Base-by-base conservation (phyloP, 2,888 invertebrate genomes). In the Synergus gifuensis region DNA sequence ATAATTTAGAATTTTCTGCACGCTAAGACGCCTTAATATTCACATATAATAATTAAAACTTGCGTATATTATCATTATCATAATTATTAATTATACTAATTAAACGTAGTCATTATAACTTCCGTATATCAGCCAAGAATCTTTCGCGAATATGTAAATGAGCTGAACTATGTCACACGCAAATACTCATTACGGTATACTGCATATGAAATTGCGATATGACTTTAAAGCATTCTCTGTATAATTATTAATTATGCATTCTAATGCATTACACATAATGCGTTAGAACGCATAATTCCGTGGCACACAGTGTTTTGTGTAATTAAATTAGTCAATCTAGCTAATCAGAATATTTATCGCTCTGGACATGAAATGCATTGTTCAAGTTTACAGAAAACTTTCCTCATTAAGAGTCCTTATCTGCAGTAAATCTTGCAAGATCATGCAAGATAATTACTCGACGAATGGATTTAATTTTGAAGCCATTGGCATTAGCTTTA, bases 71-170 rank as follows among this genome's bases (percentile, higher is more conserved):
- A 28, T 28, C 16, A 58, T 58, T 18, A 58, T 28, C 58, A 76
- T 54, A 60, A 76, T 76, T 58, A 76, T 58, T 58, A 76, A 76
- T 58, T 58, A 60, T 28, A 63, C 44, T 46, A 67, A 67, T 67
- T 67, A 67, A 67, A 44, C 5, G 44, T 12, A 44, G 22, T 44
- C n/a, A 42, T 44, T 67, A 67, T 14, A 67, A 44, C 11, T 67
- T 11, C 11, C 2, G 14, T 22, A 22, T 67, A 67, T 44, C 44
- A 12, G 22, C 11, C n/a, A 5, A 46, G 60, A 62, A 62, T 62
- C 60, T 77, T n/a, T 46, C 36, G 14, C 18, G 62, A 82, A 83
- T 67, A 11, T 42, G n/a, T n/a, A 67, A 2, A 44, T 22, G 11
- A 67, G 18, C 40, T 67, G 44, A 44, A 67, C 44, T 67, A 67